Evolutionary conservation across 2,888 invertebrate species (phyloP), one percentile per base, ranked within the genome.

Genomic region (Eulithis testata): DNA sequence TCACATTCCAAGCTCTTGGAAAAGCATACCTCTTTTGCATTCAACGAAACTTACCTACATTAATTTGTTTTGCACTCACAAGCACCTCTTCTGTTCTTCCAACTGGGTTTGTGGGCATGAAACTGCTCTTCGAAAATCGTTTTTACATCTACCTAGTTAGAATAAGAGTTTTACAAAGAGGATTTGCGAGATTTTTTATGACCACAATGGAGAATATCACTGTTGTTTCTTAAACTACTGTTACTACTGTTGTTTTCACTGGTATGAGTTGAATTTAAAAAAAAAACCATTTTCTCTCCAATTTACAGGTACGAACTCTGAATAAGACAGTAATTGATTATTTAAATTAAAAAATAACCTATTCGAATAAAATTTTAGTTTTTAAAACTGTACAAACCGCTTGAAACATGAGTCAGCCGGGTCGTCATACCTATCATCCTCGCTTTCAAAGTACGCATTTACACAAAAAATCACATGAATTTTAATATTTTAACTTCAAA

Each of bases 401-500:
- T 68, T 61, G 61, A 11, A 70, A 72, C 74, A 72, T 73, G 73
- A 69, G 62, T 50, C 50, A 51, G 21, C 51, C 21, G 55, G 45
- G 65, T 52, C 63, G 68, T 73, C 70, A 75, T 73, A 73, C 68
- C 72, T 73, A 73, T 65, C 71, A 51, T 58, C 45, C 37, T 65
- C 65, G 65, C 68, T 72, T 76, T 76, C 65, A 69, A 71, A 73
- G 70, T 68, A 75, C 73, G 72, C 66, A 76, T 76, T 75, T 76
- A 74, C 74, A 76, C 69, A 75, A 76, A 77, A 80, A 82, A 80
- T 80, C 78, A 78, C 76, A 80, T 78, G 77, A 83, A 81, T 82
- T 84, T 82, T 77, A 78, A 72, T 72, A 76, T 78, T 83, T 81
- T 79, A 83, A 83, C 81, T 84, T 82, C 77, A 85, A 88, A 86